phyloP scores from a whole-genome alignment of 2,113 vertebrate genomes.

The Mohoua ochrocephala region DNA sequence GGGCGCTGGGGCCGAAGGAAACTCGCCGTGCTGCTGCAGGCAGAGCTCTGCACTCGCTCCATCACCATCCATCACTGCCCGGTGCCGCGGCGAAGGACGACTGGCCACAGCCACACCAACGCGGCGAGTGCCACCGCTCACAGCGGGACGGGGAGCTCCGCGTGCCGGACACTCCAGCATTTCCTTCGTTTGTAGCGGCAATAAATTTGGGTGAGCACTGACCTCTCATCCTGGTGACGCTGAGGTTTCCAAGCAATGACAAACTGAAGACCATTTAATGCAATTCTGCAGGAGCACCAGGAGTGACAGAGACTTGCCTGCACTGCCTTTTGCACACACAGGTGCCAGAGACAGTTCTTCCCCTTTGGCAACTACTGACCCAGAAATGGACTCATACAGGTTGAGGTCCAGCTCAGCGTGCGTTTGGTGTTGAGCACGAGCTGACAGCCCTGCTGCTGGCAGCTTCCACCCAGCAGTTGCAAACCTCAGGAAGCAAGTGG shows the following conservation, averaged over 20 bases:
- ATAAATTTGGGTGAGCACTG: neutral
- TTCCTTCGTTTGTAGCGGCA: neutral
- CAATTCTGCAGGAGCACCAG: neutral
- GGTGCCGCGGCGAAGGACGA: neutral
- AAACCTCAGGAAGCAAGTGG: neutral
- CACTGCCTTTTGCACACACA: neutral
- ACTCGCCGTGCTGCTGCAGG: neutral
- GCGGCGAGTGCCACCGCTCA: too few relatives aligned
- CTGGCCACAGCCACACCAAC: too few relatives aligned
- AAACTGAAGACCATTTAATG: neutral
- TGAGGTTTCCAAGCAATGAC: neutral
- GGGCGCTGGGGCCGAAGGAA: neutral
- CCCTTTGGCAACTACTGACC: neutral
- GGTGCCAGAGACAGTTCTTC: neutral
- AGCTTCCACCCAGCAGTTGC: neutral
- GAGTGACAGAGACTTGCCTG: neutral
- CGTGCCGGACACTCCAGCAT: neutral
- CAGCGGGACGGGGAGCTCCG: neutral
- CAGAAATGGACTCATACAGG: neutral
- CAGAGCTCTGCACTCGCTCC: neutral
- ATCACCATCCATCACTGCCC: neutral
- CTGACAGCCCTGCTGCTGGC: neutral
- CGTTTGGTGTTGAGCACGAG: accelerated
- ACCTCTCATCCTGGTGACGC: neutral
- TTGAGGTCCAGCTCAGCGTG: accelerated